These are phyloP conservation scores for Trachymyrmex cornetzi DNA, from an alignment of 1,140 invertebrate species.

Conservation along the genomic window DNA sequence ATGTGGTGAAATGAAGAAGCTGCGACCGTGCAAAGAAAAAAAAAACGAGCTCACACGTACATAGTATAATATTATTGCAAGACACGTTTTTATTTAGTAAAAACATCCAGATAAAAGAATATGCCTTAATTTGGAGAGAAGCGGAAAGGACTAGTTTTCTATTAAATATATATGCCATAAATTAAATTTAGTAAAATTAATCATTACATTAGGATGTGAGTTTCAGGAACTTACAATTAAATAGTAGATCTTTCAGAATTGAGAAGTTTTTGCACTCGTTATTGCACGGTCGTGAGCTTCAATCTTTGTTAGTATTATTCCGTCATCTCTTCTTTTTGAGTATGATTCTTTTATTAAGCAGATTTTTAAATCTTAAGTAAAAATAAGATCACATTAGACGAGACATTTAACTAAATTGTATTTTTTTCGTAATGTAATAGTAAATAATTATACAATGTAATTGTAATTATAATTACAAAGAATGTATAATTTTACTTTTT, in stretches of 20 bases:
- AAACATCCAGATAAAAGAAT: neutral
- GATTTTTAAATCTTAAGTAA: neutral
- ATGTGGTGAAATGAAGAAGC: slow-evolving; percentile 11
- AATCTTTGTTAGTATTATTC: slow-evolving; percentile 8
- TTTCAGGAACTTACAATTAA: neutral
- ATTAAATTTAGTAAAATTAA: slow-evolving; percentile 3
- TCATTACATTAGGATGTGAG: neutral
- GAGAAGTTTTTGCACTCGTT: neutral
- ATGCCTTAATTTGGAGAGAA: neutral
- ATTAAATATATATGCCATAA: neutral
- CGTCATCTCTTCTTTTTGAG: neutral
- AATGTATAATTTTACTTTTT: neutral
- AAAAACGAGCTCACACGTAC: neutral
- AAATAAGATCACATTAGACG: neutral
- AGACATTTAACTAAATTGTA: neutral
- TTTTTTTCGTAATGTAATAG: neutral
- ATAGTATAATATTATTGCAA: neutral
- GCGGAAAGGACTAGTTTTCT: neutral
- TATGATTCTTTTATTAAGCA: neutral
- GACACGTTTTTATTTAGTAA: neutral
- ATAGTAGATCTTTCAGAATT: neutral
- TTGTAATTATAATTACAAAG: too few species aligned
- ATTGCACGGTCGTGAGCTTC: slow-evolving; percentile 18
- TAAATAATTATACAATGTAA: neutral
- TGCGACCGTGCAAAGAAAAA: slow-evolving; percentile 8